Conservation (phyloP, 2,888 invertebrate species). For the Drosophila buzzatii region DNA sequence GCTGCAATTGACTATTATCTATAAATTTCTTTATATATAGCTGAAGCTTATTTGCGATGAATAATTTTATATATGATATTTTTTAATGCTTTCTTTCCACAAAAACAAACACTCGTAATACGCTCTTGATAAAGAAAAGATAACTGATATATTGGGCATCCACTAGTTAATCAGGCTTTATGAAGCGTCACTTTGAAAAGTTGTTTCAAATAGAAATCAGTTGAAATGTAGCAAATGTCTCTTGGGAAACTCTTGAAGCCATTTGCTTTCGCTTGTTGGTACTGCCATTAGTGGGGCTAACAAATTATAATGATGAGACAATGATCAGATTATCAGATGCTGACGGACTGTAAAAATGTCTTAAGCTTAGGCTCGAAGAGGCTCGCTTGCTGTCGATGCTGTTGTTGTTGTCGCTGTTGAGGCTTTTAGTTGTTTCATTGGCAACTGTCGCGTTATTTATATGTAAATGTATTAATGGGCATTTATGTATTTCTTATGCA, state of each 20-base stretch:
- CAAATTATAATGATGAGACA: constrained; percentile 41
- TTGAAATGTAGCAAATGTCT: not conserved
- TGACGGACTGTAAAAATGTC: constrained; percentile 19
- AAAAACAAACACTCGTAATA: not conserved
- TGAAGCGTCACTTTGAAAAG: constrained; percentile 1
- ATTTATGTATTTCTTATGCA: constrained; percentile 72
- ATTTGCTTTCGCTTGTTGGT: constrained; percentile 31
- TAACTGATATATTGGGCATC: not conserved
- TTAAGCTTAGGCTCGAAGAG: constrained; percentile 11
- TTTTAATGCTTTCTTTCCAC: no score
- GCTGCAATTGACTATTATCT: no score
- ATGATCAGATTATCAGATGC: constrained; percentile 43
- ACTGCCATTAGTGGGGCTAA: constrained; percentile 27
- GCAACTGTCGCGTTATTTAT: constrained; percentile 59
- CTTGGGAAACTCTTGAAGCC: constrained; percentile 25
- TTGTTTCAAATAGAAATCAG: constrained; percentile 19
- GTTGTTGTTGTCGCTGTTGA: not conserved
- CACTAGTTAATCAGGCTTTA: not conserved
- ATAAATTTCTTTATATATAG: no score
- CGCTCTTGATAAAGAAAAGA: not conserved
- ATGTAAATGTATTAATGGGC: constrained; percentile 74
- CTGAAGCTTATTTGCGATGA: no score
- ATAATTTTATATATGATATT: no score
- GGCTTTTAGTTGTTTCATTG: constrained; percentile 28
- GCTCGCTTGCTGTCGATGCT: not conserved